These are phyloP conservation scores for Melanchra persicariae DNA, from an alignment of 2,888 invertebrate species.

Conservation along the genomic window DNA sequence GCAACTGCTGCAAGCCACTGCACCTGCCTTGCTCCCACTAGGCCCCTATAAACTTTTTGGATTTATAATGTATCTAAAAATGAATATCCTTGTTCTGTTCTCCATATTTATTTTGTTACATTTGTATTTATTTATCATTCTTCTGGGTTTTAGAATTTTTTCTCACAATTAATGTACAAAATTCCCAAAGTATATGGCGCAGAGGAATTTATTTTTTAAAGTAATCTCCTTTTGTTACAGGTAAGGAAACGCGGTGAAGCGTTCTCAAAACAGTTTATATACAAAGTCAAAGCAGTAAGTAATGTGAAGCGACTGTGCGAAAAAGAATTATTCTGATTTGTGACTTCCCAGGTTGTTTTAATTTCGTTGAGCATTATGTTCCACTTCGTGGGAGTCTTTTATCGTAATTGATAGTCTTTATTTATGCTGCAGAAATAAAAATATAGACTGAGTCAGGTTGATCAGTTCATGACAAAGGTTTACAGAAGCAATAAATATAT, in stretches of 20 bases:
- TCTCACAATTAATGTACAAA: background rate
- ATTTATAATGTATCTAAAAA: slow-evolving; percentile 2
- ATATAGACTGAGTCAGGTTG: background rate
- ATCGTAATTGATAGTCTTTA: background rate
- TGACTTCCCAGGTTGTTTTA: background rate
- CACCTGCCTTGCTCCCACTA: background rate
- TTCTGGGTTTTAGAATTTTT: background rate
- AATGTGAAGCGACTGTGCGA: slow-evolving; percentile 32
- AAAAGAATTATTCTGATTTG: background rate
- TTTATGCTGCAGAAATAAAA: background rate
- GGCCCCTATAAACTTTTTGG: background rate
- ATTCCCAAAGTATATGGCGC: background rate
- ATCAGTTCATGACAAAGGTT: slow-evolving; percentile 4
- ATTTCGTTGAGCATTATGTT: slow-evolving; percentile 8
- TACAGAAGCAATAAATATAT: background rate
- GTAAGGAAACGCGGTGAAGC: slow-evolving; percentile 40
- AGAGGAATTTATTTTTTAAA: slow-evolving; percentile 17
- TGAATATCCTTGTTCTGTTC: background rate
- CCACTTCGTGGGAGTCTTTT: background rate
- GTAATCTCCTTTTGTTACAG: slow-evolving; percentile 52
- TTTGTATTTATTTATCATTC: background rate
- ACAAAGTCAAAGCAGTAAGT: slow-evolving; percentile 26
- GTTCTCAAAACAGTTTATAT: slow-evolving; percentile 51
- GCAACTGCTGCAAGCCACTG: background rate
- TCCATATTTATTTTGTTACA: background rate